Base-by-base conservation (phyloP, 2,888 invertebrate species). In the Ormia ochracea region DNA sequence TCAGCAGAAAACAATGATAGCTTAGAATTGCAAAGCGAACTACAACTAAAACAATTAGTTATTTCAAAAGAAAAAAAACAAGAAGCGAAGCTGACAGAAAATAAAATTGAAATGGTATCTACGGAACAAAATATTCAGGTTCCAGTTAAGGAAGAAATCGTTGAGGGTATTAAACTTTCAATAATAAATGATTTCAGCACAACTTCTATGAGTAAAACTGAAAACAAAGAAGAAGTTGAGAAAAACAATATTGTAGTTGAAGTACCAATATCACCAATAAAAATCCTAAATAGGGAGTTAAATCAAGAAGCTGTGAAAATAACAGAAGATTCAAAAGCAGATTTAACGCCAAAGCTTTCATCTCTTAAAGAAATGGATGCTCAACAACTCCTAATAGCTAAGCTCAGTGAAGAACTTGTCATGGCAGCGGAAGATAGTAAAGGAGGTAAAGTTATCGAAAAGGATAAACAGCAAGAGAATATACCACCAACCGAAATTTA, bases 381-480 rank as follows among this genome's bases (percentile, higher is more conserved):
- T 4, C 59, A 52, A 59, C 10, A 31, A 33, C 12, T 33, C 4
- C 9, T 28, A n/a, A n/a, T 6, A 12, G 9, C 4, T 73, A 78
- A 59, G 61, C 52, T 23, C 45, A 76, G 48, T 14, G 45, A 48
- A 4, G 70, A 70, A 7, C 45, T 76, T n/a, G 68, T 69, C 10
- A 77, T 12, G 10, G 3, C 14, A 6, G 10, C 6, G 23, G 28
- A 45, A 3, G 21, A 28, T 36, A 7, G 17, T 26, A 48, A 41
- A 26, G 48, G 21, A 12, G 45, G 10, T 5, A 17, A 17, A 36
- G 9, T n/a, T 56, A 17, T 36, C 12, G 66, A 50, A 23, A 69
- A 48, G 5, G n/a, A 9, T 0, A 50, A 63, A n/a, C 23, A 43
- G 9, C 50, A 21, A 52, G 12, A 9, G 12, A 45, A 0, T 17